phyloP scores from a whole-genome alignment of 2,888 invertebrate genomes.

The Hypolimnas misippus region DNA sequence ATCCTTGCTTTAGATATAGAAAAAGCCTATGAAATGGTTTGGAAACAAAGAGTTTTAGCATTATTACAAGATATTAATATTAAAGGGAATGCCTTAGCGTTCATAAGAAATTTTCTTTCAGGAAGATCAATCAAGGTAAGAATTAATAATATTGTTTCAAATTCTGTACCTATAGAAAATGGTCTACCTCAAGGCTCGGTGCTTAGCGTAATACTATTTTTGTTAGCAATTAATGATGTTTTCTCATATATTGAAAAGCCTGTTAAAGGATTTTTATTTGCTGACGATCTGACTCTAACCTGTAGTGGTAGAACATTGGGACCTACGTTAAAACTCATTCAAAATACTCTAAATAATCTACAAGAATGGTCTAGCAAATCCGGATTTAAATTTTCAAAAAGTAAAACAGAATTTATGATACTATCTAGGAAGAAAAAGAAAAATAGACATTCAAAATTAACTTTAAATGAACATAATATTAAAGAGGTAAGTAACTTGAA shows the following conservation, averaged over 20 bases:
- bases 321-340: slow-evolving; percentile 26
- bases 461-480: slow-evolving; percentile 13
- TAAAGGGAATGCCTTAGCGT: slow-evolving; percentile 28
- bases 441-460: slow-evolving; percentile 16
- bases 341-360: slow-evolving; percentile 33
- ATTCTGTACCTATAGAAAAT: slow-evolving; percentile 22
- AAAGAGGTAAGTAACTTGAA: slow-evolving; percentile 31
- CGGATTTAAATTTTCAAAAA: slow-evolving; percentile 37
- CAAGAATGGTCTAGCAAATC: slow-evolving; percentile 23
- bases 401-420: slow-evolving; percentile 36
- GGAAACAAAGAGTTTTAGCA: slow-evolving; percentile 36
- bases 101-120: slow-evolving; percentile 25
- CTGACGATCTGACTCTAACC: slow-evolving; percentile 30
- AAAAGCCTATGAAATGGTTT: slow-evolving; percentile 40
- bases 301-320: slow-evolving; percentile 20
- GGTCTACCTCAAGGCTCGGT: slow-evolving; percentile 33
- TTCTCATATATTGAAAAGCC: slow-evolving; percentile 23
- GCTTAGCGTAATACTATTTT: slow-evolving; percentile 35
- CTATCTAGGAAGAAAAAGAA: slow-evolving; percentile 26
- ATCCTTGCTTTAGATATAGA: slow-evolving; percentile 37
- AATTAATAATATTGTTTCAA: slow-evolving; percentile 18
- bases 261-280: slow-evolving; percentile 31
- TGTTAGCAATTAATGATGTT: slow-evolving; percentile 34
- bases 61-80: slow-evolving; percentile 18
- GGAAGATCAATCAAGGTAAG: slow-evolving; percentile 29